Conservation (phyloP, 30 jellyfish, hydroid and myxozoan genomes). For the Turritopsis rubra region DNA sequence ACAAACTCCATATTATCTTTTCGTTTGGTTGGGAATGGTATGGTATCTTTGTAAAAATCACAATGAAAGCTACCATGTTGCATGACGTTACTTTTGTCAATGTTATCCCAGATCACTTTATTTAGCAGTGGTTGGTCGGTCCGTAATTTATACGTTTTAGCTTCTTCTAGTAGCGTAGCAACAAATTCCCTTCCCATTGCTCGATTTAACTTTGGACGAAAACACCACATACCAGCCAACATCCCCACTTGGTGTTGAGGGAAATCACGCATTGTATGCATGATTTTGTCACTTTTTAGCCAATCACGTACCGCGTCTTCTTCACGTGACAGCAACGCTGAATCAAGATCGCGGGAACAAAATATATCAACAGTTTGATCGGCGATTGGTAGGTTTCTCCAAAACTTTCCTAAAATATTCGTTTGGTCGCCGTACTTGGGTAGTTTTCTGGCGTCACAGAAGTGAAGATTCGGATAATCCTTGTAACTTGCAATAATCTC, state of each 20-base stretch:
- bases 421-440: constrained; percentile 11
- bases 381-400: constrained; percentile 19
- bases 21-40: constrained; percentile 14
- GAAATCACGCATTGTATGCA: constrained; percentile 17
- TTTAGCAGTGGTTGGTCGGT: constrained; percentile 10
- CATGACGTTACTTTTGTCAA: not conserved
- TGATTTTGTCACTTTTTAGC: not conserved
- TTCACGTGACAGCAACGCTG: constrained; percentile 8
- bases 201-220: not conserved
- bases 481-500: constrained; percentile 12
- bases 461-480: not conserved
- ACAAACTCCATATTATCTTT: not conserved
- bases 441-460: constrained; percentile 5
- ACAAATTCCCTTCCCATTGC: not conserved
- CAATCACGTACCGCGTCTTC: constrained; percentile 23
- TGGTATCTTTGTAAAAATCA: not conserved
- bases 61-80: constrained; percentile 10
- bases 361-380: constrained; percentile 6
- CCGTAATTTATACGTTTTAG: not conserved
- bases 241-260: not conserved
- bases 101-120: not conserved
- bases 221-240: constrained; percentile 22
- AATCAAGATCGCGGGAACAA: constrained; percentile 19
- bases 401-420: constrained; percentile 12
- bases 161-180: not conserved